Evolutionary conservation across 2,888 invertebrate species (phyloP), one percentile per base, ranked within the genome.

Genomic region (Tridacna gigas): DNA sequence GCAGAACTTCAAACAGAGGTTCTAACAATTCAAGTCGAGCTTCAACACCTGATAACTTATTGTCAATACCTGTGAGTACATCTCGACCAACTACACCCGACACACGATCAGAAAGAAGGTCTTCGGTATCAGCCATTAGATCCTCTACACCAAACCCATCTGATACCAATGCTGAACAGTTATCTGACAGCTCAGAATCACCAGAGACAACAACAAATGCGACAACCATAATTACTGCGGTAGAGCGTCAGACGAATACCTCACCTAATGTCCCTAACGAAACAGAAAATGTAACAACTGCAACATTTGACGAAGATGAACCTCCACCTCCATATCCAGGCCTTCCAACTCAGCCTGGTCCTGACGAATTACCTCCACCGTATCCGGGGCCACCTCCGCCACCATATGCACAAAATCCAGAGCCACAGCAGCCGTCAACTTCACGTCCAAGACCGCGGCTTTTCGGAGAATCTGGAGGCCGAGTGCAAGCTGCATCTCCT

Each of bases 251-350:
- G 20, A 56, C 56, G 11, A 56, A 56, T 56, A 12, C 47, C 0
- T n/a, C 45, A 9, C 45, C n/a, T 9, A 67, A 26, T 13, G 20
- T 45, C 20, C 28, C 67, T n/a, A 65, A 48, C 56, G n/a, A n/a
- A 28, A 71, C 78, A 47, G 22, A 69, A 25, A 48, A 28, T 26
- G 63, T 12, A 12, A 25, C 13, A 2, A 47, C 5, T 20, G 65
- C 9, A 15, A 9, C 12, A 26, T 47, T 65, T 11, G 48, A 71
- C 22, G 77, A 76, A 56, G 84, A 87, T n/a, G 87, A 87, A 26
- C 87, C 83, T 0, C 87, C 87, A n/a, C 87, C 87, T 20, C 85
- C 84, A 0, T 85, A 84, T 48, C 82, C 83, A 3, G 87, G 87
- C 15, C 66, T 79, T 0, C 80, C 82, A 51, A 74, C 71, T n/a